Percentiles rank a stretch among this genome's conserved stretches.
phyloP scores from a whole-genome alignment of 2,888 invertebrate genomes.

The Gandaritis pyraliata region DNA sequence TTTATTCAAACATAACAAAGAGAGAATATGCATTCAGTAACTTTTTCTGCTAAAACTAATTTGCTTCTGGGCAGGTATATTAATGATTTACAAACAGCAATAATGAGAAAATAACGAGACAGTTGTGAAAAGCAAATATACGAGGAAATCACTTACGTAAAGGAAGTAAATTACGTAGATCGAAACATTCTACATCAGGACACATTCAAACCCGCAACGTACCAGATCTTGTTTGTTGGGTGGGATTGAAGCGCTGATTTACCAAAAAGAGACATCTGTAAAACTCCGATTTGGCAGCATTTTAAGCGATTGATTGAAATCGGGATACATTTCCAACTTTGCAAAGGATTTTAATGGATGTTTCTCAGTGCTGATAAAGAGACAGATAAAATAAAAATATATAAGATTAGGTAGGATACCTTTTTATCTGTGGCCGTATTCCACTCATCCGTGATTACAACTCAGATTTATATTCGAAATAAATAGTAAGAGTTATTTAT shows the following conservation, averaged over 20 bases:
- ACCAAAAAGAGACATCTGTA: conserved; percentile 40
- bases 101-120: conserved; percentile 1
- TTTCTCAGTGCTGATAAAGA: conserved; percentile 48
- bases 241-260: conserved; percentile 34
- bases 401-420: too few relatives aligned
- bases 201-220: conserved; percentile 8
- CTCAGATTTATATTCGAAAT: conserved; percentile 12
- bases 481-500: conserved; percentile 10
- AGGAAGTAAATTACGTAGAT: conserved; percentile 10
- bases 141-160: background rate
- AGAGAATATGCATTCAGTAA: background rate
- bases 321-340: conserved; percentile 50
- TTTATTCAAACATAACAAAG: background rate
- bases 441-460: conserved; percentile 2
- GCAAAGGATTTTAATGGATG: conserved; percentile 50
- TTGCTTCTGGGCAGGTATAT: background rate
- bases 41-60: background rate
- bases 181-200: conserved; percentile 8
- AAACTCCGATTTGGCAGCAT: conserved; percentile 56
- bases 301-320: conserved; percentile 62
- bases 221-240: conserved; percentile 26
- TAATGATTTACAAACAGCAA: conserved; percentile 8
- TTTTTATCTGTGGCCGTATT: too few relatives aligned
- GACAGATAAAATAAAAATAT: conserved; percentile 21
- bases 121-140: conserved; percentile 7